Evolutionary conservation across 1,140 invertebrate species (phyloP).

Genomic region (Hesperophylax magnus): DNA sequence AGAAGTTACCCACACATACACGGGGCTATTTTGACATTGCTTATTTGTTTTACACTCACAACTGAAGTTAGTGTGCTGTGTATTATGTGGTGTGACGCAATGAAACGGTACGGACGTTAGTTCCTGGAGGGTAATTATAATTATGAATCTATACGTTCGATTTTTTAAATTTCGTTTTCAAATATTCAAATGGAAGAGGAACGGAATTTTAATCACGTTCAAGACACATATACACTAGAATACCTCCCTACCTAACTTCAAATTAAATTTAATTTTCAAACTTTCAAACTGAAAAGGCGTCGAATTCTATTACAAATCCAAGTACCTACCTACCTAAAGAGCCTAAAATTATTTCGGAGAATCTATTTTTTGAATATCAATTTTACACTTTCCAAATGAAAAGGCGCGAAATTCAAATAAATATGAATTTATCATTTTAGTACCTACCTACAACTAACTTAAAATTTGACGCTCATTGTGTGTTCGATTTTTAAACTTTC

Average conservation of each 20-base stretch:
- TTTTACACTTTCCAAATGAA: no score
- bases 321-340: no score
- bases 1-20: background rate
- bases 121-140: slow-evolving; percentile 32
- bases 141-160: background rate
- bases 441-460: no score
- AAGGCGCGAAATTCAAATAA: no score
- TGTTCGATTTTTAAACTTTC: background rate
- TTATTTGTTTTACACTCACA: slow-evolving; percentile 42
- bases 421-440: no score
- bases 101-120: slow-evolving; percentile 17
- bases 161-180: background rate
- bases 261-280: no score
- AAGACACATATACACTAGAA: background rate
- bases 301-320: no score
- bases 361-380: no score
- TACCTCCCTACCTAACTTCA: background rate
- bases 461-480: no score
- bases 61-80: background rate
- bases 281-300: no score
- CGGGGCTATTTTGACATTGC: slow-evolving; percentile 36
- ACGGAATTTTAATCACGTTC: background rate
- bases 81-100: slow-evolving; percentile 35
- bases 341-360: no score
- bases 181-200: background rate